A percentile compares a stretch with the other conserved stretches of the same genome.
Evolutionary conservation across 1,140 invertebrate species (phyloP).

Genomic region (Philopotamus ludificatus): DNA sequence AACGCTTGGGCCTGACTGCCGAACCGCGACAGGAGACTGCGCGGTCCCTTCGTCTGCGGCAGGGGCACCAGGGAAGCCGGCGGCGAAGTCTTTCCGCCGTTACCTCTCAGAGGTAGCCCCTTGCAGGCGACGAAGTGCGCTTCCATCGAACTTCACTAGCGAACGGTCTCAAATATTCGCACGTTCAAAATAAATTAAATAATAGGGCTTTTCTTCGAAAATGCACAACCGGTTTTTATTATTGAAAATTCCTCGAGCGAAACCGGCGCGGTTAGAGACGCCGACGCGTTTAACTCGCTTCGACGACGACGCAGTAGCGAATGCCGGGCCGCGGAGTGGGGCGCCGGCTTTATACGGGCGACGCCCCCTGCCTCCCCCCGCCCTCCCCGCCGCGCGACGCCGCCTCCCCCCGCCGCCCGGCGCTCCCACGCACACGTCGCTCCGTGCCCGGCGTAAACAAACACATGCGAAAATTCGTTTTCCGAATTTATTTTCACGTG

Average conservation of each 20-base stretch:
- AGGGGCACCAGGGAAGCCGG: slow-evolving; percentile 42
- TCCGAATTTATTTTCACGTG: no score
- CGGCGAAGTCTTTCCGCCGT: slow-evolving; percentile 5
- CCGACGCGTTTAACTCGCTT: neutral
- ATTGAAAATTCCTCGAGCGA: neutral
- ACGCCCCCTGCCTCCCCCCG: neutral
- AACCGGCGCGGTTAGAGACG: neutral
- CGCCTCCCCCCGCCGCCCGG: neutral
- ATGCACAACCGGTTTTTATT: neutral
- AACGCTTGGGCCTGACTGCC: slow-evolving; percentile 56
- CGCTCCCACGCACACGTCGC: neutral
- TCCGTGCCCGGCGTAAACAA: neutral
- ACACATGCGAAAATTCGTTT: neutral
- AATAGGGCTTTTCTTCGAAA: neutral
- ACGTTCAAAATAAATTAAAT: no score
- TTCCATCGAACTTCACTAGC: slow-evolving; percentile 52
- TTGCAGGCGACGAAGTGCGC: slow-evolving; percentile 57
- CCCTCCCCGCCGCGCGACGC: neutral
- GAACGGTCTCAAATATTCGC: neutral
- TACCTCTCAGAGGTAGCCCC: slow-evolving; percentile 50
- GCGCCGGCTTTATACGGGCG: neutral
- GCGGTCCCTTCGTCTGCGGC: slow-evolving; percentile 23
- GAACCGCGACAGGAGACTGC: slow-evolving; percentile 52
- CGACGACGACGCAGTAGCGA: neutral
- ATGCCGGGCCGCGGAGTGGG: neutral